Evolutionary conservation across 2,113 vertebrate species (phyloP).

Genomic region (Dipodomys spectabilis): DNA sequence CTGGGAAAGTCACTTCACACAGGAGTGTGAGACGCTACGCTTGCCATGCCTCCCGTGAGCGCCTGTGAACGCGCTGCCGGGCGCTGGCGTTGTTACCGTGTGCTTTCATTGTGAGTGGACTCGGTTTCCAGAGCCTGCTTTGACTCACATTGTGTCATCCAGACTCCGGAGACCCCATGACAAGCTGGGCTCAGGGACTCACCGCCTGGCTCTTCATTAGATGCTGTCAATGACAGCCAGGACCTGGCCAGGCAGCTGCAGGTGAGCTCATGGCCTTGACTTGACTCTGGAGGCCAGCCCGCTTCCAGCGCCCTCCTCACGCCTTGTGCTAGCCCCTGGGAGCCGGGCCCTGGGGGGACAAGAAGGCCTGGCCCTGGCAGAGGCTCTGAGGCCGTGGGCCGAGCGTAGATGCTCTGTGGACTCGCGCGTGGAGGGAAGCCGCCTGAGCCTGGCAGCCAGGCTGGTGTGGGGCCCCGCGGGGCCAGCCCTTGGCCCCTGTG

Average conservation of each 20-base stretch:
- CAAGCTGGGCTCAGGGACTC: background rate
- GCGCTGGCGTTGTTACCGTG: background rate
- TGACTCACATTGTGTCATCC: background rate
- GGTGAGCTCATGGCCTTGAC: background rate
- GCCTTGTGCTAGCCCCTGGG: background rate
- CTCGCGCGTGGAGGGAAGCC: no score
- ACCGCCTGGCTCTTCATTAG: background rate
- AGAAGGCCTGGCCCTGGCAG: background rate
- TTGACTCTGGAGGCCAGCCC: background rate
- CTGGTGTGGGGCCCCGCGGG: background rate
- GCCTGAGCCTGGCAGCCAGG: no score
- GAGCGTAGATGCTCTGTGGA: background rate
- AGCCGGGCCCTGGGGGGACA: background rate
- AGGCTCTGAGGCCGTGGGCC: background rate
- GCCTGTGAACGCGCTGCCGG: accelerated
- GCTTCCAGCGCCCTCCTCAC: background rate
- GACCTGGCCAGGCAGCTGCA: background rate
- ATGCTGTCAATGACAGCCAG: background rate
- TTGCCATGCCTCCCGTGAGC: accelerated
- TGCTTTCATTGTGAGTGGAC: background rate
- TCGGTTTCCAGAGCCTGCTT: background rate
- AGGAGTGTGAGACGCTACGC: background rate
- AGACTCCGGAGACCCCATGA: background rate
- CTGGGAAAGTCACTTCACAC: background rate
- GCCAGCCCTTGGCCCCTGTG: background rate